These are phyloP conservation scores for Oeneis ivallda DNA, from an alignment of 2,888 invertebrate genomes.

Conservation along the genomic window DNA sequence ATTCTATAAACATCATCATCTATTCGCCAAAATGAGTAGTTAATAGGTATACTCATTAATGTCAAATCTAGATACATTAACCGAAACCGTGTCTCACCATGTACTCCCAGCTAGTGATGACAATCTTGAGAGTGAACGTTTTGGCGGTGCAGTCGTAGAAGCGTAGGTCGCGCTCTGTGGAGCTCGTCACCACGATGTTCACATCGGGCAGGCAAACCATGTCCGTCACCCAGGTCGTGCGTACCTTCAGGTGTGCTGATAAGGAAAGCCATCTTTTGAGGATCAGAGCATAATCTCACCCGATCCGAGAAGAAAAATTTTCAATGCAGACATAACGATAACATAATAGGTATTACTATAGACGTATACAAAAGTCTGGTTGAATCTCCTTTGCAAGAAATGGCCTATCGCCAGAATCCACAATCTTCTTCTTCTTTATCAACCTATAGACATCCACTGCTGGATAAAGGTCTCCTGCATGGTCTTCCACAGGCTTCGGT, in stretches of 20 bases:
- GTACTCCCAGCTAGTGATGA: slow-evolving; percentile 85
- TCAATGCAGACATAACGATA: not conserved
- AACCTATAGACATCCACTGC: too few relatives aligned
- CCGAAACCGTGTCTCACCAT: slow-evolving; percentile 54
- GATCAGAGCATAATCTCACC: too few relatives aligned
- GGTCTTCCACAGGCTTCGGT: too few relatives aligned
- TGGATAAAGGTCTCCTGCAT: too few relatives aligned
- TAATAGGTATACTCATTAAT: too few relatives aligned
- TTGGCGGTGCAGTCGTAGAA: slow-evolving; percentile 90
- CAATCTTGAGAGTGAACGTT: slow-evolving; percentile 86
- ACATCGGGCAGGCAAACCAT: slow-evolving; percentile 89
- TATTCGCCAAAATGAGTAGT: not conserved
- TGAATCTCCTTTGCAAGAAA: not conserved
- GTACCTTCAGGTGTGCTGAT: slow-evolving; percentile 82
- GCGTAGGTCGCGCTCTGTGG: slow-evolving; percentile 88
- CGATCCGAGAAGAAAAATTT: not conserved
- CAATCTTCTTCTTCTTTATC: too few relatives aligned
- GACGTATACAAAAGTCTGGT: too few relatives aligned
- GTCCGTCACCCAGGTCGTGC: slow-evolving; percentile 87
- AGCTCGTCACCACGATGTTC: slow-evolving; percentile 88
- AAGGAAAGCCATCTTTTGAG: not conserved
- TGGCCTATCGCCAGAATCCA: too few relatives aligned
- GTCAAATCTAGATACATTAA: not conserved
- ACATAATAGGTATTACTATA: too few relatives aligned
- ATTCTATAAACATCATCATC: not conserved